Evolutionary conservation across 2,888 invertebrate species (phyloP), one percentile per base, ranked within the genome.

Genomic region (Trachelus troglodyta): DNA sequence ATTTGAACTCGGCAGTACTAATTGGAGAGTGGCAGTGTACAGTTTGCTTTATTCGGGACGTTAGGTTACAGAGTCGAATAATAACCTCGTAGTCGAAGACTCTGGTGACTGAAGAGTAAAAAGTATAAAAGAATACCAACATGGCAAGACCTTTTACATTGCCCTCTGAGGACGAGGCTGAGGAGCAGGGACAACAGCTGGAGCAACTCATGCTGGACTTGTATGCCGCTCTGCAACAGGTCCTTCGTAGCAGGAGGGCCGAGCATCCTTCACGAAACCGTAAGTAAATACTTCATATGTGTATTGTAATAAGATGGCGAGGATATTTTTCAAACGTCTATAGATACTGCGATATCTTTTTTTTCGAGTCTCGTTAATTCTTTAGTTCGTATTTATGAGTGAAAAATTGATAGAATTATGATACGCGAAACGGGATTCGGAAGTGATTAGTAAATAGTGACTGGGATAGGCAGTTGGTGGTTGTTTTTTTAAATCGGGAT

Each of bases 211-310:
- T 91, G 89, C 87, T 91, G 78, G 90, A 91, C 77, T 84, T 91
- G 77, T 90, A 91, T 82, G 85, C 88, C 4, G 88, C 86, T 1
- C 87, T 91, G 88, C 91, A 91, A 87, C 90, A 91, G 87, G 89
- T 90, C 83, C 88, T 91, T 69, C 86, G 91, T 34, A 89, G 85
- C 83, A 85, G 91, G 79, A 89, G 83, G 79, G 85, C 84, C 11
- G 91, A 90, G 76, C 90, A 91, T 81, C 88, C 88, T 71, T 88
- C 89, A 77, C 88, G 91, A 83, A 91, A 91, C 82, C 91, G 91
- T 91, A 85, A 91, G 91, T 91, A 87, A 75, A 71, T 34, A 30
- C 35, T 71, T 71, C 11, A 71, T 34, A 11, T 34, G 56, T 23
- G 56, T 56, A 56, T 56, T 56, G 23, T 23, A 56, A 56, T 56